Conservation (phyloP, 2,113 vertebrate species). For the Hydrochoerus hydrochaeris region DNA sequence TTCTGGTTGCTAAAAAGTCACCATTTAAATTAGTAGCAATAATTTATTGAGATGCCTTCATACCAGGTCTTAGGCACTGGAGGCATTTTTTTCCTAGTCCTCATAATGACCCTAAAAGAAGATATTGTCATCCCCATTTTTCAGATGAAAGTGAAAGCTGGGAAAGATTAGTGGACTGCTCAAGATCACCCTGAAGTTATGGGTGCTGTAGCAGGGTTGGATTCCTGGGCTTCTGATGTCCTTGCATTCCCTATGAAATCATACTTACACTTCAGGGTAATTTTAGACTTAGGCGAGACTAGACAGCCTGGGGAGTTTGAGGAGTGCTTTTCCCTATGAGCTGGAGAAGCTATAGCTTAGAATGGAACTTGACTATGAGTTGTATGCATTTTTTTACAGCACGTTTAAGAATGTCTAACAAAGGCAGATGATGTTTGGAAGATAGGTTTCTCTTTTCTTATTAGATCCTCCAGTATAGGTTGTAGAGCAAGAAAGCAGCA, state of each 20-base stretch:
- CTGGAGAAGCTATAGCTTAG: background rate
- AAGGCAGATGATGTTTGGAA: slow-evolving; percentile 6
- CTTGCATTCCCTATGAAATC: background rate
- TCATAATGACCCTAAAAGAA: background rate
- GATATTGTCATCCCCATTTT: slow-evolving; percentile 9
- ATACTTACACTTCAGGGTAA: background rate
- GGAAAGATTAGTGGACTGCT: background rate
- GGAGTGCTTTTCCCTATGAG: background rate
- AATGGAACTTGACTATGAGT: background rate
- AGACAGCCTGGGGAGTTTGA: background rate
- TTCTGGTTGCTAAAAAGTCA: slow-evolving; percentile 33
- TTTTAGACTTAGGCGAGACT: background rate
- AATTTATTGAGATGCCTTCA: background rate
- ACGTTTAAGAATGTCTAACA: slow-evolving; percentile 4
- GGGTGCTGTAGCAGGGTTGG: background rate
- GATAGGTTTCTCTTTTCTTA: background rate
- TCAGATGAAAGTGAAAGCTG: background rate
- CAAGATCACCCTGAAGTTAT: background rate
- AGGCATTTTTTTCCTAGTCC: background rate
- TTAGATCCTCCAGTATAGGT: background rate
- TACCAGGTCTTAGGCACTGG: background rate
- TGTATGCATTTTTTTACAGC: background rate
- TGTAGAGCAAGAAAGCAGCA: background rate
- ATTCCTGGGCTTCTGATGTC: background rate
- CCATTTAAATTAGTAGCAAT: background rate